A percentile compares a stretch with the other conserved stretches of the same genome.
phyloP scores from a whole-genome alignment of 2,888 invertebrate species.

The Sipha maydis region DNA sequence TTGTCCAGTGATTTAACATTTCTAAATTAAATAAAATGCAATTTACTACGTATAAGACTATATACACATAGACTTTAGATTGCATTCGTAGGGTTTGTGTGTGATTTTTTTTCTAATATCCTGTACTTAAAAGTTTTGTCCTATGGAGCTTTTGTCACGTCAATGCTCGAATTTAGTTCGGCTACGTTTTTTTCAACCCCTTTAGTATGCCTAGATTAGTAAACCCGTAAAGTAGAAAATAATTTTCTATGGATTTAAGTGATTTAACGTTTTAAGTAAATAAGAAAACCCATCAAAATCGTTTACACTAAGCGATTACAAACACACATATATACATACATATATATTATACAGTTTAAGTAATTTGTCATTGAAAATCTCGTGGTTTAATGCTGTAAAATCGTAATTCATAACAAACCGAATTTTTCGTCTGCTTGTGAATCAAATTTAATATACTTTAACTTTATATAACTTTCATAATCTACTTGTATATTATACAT shows the following conservation, averaged over 20 bases:
- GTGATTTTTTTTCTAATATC: slow-evolving; percentile 25
- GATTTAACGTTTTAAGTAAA: not conserved
- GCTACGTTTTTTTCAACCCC: not conserved
- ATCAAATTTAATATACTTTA: not conserved
- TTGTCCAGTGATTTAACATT: slow-evolving; percentile 21
- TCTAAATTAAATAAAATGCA: slow-evolving; percentile 36
- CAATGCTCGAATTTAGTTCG: not conserved
- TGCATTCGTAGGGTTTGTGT: not conserved
- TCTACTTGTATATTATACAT: too few relatives aligned
- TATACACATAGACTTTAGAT: not conserved
- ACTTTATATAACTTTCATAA: too few relatives aligned
- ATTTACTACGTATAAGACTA: slow-evolving; percentile 6
- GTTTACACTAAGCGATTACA: too few relatives aligned
- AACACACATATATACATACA: too few relatives aligned
- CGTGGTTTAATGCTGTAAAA: too few relatives aligned
- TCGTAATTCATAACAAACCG: not conserved
- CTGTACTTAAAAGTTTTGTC: slow-evolving; percentile 14
- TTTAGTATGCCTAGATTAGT: not conserved
- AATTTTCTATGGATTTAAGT: slow-evolving; percentile 6
- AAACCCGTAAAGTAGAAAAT: slow-evolving; percentile 13
- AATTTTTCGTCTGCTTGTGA: not conserved
- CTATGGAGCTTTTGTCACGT: slow-evolving; percentile 33
- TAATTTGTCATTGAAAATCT: too few relatives aligned
- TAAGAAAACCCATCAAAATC: not conserved
- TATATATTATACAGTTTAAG: not conserved